These are phyloP conservation scores for Steatornis caripensis DNA, from an alignment of 2,113 vertebrate genomes.

Conservation along the genomic window DNA sequence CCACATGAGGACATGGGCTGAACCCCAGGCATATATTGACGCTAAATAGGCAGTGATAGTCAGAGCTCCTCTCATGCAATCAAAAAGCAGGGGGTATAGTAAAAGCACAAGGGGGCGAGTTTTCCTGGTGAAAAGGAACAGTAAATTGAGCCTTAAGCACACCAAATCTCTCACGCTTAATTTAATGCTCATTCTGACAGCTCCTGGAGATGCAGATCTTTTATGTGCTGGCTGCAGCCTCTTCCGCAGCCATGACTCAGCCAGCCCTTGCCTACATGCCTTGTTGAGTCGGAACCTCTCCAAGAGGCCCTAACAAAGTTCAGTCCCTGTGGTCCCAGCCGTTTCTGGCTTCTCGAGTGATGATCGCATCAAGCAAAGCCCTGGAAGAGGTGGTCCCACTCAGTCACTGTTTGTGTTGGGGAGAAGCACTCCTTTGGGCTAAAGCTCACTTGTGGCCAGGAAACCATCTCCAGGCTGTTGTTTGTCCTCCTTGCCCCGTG, in stretches of 20 bases:
- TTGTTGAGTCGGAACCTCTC: background rate
- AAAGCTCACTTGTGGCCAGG: background rate
- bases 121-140: background rate
- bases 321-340: background rate
- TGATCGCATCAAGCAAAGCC: background rate
- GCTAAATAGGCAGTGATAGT: background rate
- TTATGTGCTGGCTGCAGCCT: background rate
- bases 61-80: background rate
- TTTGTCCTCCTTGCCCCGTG: background rate
- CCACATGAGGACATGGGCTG: rapidly evolving
- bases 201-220: background rate
- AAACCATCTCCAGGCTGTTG: background rate
- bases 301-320: background rate
- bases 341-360: background rate
- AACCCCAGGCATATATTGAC: background rate
- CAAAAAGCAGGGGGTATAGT: background rate
- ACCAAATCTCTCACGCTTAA: background rate
- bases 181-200: background rate
- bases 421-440: background rate
- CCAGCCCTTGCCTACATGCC: background rate
- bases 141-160: background rate
- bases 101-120: background rate
- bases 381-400: background rate
- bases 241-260: background rate
- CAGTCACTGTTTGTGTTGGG: background rate